Conservation (phyloP, 2,113 vertebrate genomes). For the Cranoglanis bouderius region DNA sequence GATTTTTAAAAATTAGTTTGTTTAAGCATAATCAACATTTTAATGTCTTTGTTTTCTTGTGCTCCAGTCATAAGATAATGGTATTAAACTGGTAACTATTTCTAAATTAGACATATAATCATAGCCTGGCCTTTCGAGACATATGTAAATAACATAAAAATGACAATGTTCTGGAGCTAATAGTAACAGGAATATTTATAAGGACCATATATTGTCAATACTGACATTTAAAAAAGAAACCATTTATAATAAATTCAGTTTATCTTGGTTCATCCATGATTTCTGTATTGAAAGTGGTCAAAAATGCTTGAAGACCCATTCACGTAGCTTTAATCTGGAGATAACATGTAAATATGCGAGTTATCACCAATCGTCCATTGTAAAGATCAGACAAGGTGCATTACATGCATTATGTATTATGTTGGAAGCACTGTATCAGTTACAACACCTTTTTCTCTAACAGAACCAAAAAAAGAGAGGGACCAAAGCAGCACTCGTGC, state of each 20-base stretch:
- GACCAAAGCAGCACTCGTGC: slow-evolving; percentile 43
- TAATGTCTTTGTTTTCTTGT: background rate
- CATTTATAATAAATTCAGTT: background rate
- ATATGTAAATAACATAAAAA: background rate
- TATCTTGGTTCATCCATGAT: background rate
- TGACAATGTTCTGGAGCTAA: background rate
- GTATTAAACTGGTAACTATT: background rate
- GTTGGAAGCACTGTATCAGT: background rate
- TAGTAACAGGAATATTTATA: background rate
- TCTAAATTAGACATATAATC: background rate
- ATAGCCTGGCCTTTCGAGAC: background rate
- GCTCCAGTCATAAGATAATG: background rate
- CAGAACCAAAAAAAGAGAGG: slow-evolving; percentile 65
- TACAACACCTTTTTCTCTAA: slow-evolving; percentile 24
- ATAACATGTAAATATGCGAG: background rate
- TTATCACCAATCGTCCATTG: background rate
- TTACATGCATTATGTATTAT: background rate
- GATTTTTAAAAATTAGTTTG: background rate
- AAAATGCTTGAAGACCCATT: background rate
- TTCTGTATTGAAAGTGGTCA: background rate
- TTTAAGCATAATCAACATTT: background rate
- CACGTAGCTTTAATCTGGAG: background rate
- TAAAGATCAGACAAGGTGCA: background rate
- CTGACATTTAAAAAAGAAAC: background rate
- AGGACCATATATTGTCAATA: background rate